Conservation (phyloP, 2,797 vertebrate genomes). For the Ptychobarbus kaznakovi region DNA sequence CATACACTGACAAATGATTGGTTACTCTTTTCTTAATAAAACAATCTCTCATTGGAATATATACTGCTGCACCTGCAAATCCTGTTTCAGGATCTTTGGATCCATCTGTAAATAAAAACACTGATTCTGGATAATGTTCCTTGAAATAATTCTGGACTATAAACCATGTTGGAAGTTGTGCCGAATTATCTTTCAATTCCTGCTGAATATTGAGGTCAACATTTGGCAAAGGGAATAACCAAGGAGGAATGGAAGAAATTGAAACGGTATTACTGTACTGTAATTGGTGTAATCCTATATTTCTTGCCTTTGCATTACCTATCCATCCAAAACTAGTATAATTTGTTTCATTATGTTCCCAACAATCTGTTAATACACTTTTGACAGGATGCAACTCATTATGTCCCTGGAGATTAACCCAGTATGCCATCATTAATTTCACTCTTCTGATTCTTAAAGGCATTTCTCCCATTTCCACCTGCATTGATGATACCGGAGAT, state of each 20-base stretch:
- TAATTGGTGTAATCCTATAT: not conserved
- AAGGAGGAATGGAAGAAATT: not conserved
- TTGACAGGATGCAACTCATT: not conserved
- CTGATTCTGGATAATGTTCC: no score
- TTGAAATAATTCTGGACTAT: no score
- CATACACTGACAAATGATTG: not conserved
- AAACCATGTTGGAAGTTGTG: no score
- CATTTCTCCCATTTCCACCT: constrained; percentile 3
- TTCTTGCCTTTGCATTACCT: not conserved
- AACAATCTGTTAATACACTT: not conserved
- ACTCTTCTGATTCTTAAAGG: not conserved
- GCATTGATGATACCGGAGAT: not conserved
- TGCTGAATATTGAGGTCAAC: no score
- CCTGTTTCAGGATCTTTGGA: no score
- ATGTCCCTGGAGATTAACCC: not conserved
- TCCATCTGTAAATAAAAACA: no score
- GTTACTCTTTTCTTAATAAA: not conserved
- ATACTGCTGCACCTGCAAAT: no score
- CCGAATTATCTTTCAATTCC: no score
- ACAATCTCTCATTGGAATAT: not conserved
- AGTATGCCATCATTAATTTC: constrained; percentile 1
- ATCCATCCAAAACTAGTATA: not conserved
- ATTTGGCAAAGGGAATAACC: no score
- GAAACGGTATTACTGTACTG: not conserved
- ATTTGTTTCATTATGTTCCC: not conserved